Evolutionary conservation across 1,140 invertebrate species (phyloP), one percentile per base, ranked within the genome.

Genomic region (Rhynchophorus ferrugineus): DNA sequence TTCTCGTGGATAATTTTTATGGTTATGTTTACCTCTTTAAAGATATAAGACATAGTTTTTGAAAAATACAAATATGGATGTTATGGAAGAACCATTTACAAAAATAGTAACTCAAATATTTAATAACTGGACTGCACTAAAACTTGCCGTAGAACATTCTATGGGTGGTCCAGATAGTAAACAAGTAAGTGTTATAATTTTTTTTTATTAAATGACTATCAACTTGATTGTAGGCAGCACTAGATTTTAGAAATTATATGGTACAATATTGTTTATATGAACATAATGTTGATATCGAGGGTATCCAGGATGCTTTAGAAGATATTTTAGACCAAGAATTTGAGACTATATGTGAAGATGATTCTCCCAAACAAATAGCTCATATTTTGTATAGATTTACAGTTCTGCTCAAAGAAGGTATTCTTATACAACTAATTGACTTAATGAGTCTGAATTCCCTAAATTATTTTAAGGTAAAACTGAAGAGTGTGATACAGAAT

Each of bases 261-360:
- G 73, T 76, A 44, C 68, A 77, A 50, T 79, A 74, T 59, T 79
- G 78, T 60, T 71, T 77, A n/a, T 70, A 72, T 47, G 78, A 81
- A 60, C 59, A 63, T 8, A 71, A 77, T 35, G 69, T 78, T 2
- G 74, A 79, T 22, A 59, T 66, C 24, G 73, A 76, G 44, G 75
- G 79, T 49, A 66, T 81, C 7, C 70, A 73, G 42, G 79, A 81
- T 54, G 71, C 77, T 1, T 61, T 82, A 24, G 78, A 80, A 54
- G 80, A 81, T 58, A 69, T 80, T 8, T 76, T 82, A 73, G 80
- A 82, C 63, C 73, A 80, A 61, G 78, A 82, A 59, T 81, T 82
- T 66, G 72, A 81, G 24, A 82, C 80, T 21, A 69, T 78, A 8
- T 81, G 79, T 56, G 79, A 81, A 65, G 80, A 82, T 59, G 70